Percentiles rank a stretch among this genome's conserved stretches.
These are phyloP conservation scores for Neostethus bicornis DNA, from an alignment of 2,797 vertebrate species.

Conservation along the genomic window DNA sequence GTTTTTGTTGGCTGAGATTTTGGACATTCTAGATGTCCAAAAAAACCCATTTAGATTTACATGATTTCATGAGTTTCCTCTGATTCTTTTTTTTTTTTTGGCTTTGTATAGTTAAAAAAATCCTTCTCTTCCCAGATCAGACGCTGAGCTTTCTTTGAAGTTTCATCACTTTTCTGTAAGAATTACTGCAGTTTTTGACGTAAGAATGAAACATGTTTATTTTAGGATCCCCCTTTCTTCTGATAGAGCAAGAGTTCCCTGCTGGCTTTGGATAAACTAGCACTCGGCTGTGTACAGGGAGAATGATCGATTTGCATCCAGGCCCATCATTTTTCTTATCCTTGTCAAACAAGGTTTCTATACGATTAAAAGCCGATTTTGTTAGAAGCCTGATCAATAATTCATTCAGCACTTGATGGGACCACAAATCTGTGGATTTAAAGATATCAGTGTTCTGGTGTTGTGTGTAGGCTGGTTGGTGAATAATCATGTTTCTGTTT, in stretches of 20 bases:
- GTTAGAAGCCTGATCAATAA: constrained; percentile 67
- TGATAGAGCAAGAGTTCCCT: constrained; percentile 7
- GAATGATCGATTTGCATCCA: constrained; percentile 42
- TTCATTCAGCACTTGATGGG: constrained; percentile 52
- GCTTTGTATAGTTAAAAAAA: constrained; percentile 28
- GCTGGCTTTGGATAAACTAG: constrained; percentile 25
- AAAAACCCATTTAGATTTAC: constrained; percentile 17
- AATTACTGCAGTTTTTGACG: neutral
- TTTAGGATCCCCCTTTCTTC: constrained; percentile 3
- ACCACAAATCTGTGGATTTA: constrained; percentile 58
- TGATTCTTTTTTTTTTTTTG: neutral
- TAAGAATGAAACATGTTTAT: constrained; percentile 14
- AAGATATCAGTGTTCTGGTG: constrained; percentile 37
- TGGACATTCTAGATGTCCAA: too few relatives aligned
- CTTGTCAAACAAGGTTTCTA: constrained; percentile 48
- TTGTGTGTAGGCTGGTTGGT: constrained; percentile 27
- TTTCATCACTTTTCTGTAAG: constrained; percentile 22
- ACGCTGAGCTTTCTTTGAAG: constrained; percentile 30
- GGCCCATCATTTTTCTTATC: constrained; percentile 49
- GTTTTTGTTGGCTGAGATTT: constrained; percentile 1
- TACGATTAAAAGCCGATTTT: constrained; percentile 76
- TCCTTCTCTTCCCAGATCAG: constrained; percentile 21
- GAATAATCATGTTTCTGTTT: constrained; percentile 21
- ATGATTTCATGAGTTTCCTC: constrained; percentile 2
- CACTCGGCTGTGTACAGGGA: constrained; percentile 21